These are phyloP conservation scores for Zoanthus sansibaricus DNA, from an alignment of 92 coral and sea anemone species.

Conservation along the genomic window DNA sequence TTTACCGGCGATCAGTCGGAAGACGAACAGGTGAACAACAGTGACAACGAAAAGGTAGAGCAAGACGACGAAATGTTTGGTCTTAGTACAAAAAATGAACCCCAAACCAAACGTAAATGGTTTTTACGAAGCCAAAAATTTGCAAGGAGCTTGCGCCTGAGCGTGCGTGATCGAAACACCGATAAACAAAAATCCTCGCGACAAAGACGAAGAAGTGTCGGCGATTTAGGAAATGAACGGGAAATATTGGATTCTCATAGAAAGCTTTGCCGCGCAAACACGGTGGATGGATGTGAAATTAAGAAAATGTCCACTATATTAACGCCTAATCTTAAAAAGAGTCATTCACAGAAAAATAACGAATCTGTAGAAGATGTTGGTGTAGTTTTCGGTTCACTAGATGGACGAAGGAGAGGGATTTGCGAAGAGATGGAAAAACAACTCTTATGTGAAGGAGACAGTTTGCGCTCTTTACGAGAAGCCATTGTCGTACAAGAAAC, in stretches of 20 bases:
- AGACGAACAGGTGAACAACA: background rate
- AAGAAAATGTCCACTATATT: background rate
- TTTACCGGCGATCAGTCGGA: background rate
- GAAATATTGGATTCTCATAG: background rate
- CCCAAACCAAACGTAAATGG: conserved; percentile 31
- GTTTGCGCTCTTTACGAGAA: conserved; percentile 60
- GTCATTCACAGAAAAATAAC: background rate
- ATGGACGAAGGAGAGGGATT: conserved; percentile 62
- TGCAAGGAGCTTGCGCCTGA: conserved; percentile 11
- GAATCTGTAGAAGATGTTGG: background rate
- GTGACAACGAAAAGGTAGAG: background rate
- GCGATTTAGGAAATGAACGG: background rate
- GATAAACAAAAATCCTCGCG: conserved; percentile 10
- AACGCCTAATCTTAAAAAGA: background rate
- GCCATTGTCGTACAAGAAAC: conserved; percentile 63
- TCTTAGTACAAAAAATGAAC: background rate
- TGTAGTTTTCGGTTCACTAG: background rate
- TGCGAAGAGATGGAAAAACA: conserved; percentile 69
- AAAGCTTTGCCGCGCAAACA: conserved; percentile 9
- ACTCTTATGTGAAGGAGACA: conserved; percentile 44
- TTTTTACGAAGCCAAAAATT: conserved; percentile 1
- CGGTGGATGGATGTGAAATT: conserved; percentile 30
- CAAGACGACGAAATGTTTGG: background rate
- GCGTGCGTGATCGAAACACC: background rate
- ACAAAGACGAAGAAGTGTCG: conserved; percentile 30